Base-by-base conservation (phyloP, 2,113 vertebrate species). In the Orthonyx spaldingii region DNA sequence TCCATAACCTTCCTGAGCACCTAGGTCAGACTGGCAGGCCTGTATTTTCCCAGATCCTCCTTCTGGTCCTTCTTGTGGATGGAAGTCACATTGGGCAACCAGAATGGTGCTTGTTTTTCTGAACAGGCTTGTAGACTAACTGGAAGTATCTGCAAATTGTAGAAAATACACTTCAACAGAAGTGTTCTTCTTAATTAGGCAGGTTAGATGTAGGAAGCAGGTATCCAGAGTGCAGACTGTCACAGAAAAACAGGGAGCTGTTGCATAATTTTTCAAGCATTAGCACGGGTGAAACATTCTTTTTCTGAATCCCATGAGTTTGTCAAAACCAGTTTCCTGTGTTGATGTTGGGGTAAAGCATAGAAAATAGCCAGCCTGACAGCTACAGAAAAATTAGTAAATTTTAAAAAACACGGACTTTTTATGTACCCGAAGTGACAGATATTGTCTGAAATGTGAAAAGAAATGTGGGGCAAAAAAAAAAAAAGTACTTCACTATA, bases 251-350 rank as follows among this genome's bases (percentile, higher is more conserved):
- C 55, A 69, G 46, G 41, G 53, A 91, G 50, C 53, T 71, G 35
- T 79, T 89, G 69, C 89, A 41, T 91, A 76, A 68, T 87, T 94
- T 97, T 91, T 89, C 87, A 84, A 65, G 57, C 47, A 69, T 80
- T 85, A 94, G 57, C 52, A 50, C 61, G 5, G 4, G 46, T 84
- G 28, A 52, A 89, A 39, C 61, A 63, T 33, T 65, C 15, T 88
- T 87, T 86, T 93, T 68, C 70, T 78, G 71, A 96, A 93, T 94
- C 42, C 57, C 74, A 13, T 63, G 79, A 47, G 41, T 79, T 56
- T 87, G 59, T 95, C 85, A 88, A 91, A 94, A 68, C 32, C 50
- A 79, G 71, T 92, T 92, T 92, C 46, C 69, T 92, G 49, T 89
- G 39, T 68, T 87, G 65, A 81, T 78, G 35, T 55, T 71, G 52